Evolutionary conservation across 2,888 invertebrate species (phyloP).

Genomic region (Neoaliturus tenellus): DNA sequence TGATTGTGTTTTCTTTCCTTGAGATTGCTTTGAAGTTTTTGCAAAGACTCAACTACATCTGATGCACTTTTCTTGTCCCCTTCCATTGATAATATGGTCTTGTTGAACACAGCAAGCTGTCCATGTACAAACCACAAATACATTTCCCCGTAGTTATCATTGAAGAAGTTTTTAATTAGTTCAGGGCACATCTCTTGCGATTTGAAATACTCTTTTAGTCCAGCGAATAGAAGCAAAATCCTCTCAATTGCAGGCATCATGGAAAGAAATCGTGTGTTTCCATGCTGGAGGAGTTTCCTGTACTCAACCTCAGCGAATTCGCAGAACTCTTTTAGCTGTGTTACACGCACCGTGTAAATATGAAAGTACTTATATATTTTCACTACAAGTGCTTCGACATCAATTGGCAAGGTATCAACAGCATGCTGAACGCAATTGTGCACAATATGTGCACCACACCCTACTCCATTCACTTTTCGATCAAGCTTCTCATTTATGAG

Average conservation of each 20-base stretch:
- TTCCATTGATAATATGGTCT: conserved; percentile 27
- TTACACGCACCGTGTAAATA: conserved; percentile 69
- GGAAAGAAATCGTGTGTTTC: conserved; percentile 67
- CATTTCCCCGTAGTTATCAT: conserved; percentile 65
- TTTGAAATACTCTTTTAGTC: conserved; percentile 67
- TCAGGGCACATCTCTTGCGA: conserved; percentile 66
- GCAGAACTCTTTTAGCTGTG: conserved; percentile 59
- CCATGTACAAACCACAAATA: conserved; percentile 66
- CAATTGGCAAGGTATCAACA: conserved; percentile 68
- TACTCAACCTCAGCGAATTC: no score
- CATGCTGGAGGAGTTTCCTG: no score
- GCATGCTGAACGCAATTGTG: conserved; percentile 69
- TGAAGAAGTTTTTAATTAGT: conserved; percentile 67
- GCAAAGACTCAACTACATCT: conserved; percentile 27
- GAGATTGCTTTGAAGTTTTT: conserved; percentile 7
- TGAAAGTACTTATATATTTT: conserved; percentile 70
- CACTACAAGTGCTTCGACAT: conserved; percentile 68
- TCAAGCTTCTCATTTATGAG: no score
- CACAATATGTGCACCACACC: no score
- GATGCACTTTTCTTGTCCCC: conserved; percentile 24
- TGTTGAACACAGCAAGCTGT: conserved; percentile 15
- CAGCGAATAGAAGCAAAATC: conserved; percentile 67
- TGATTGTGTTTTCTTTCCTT: neutral
- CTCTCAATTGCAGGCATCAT: conserved; percentile 67
- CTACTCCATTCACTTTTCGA: no score